Percentiles rank a stretch among this genome's conserved stretches.
These are phyloP conservation scores for Chloropsis hardwickii DNA, from an alignment of 2,113 vertebrate genomes.

Conservation along the genomic window DNA sequence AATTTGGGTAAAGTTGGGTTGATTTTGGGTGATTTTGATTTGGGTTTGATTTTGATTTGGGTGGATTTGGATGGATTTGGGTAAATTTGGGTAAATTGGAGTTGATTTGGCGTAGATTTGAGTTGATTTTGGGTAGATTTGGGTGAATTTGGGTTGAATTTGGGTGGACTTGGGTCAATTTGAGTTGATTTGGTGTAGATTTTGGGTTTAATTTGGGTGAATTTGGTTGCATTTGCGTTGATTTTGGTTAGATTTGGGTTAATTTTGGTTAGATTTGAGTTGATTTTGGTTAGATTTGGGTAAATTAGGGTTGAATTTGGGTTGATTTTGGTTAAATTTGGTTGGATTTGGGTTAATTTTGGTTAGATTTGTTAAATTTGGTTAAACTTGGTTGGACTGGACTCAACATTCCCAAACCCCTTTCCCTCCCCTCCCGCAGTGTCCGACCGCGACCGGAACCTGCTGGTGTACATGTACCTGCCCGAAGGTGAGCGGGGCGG, in stretches of 20 bases:
- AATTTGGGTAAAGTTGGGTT: too few species aligned
- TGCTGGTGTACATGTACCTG: background rate
- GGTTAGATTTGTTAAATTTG: fast-evolving
- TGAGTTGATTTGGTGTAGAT: background rate
- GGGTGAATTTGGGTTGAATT: background rate
- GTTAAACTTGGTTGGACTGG: too few species aligned
- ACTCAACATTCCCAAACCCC: too few species aligned
- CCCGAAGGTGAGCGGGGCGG: background rate
- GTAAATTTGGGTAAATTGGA: background rate
- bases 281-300: background rate
- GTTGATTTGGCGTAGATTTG: too few species aligned
- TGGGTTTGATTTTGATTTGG: too few species aligned
- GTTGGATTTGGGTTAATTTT: background rate
- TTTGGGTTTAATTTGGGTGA: too few species aligned
- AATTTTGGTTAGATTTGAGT: too few species aligned
- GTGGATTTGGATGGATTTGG: background rate
- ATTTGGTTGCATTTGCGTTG: too few species aligned
- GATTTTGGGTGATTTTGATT: too few species aligned
- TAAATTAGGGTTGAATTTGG: background rate
- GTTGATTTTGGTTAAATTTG: too few species aligned
- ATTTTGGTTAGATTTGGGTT: too few species aligned
- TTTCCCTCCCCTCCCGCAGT: background rate
- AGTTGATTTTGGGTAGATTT: background rate
- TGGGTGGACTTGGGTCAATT: too few species aligned
- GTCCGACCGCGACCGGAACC: background rate